A percentile compares a stretch with the other conserved stretches of the same genome.
Evolutionary conservation across 2,888 invertebrate genomes (phyloP).

Genomic region (Diloba caeruleocephala): DNA sequence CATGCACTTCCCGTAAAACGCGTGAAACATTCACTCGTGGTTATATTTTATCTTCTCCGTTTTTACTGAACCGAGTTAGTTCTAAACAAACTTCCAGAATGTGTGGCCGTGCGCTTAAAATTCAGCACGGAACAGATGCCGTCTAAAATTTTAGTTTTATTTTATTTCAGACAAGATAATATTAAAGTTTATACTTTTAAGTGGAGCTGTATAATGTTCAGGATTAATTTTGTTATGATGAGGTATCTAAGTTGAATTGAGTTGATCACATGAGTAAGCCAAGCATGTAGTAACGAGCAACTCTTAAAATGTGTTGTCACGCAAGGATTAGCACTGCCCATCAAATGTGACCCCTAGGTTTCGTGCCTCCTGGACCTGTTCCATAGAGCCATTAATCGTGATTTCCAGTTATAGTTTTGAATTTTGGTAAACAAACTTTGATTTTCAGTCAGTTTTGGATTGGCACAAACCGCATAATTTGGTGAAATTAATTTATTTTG

Average conservation of each 20-base stretch:
- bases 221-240: slow-evolving; percentile 23
- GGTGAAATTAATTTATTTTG: slow-evolving; percentile 14
- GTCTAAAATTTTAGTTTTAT: slow-evolving; percentile 70
- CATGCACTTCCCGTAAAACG: slow-evolving; percentile 30
- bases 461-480: background rate
- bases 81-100: slow-evolving; percentile 77
- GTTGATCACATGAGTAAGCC: too few species aligned
- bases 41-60: slow-evolving; percentile 71
- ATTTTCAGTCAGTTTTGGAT: background rate
- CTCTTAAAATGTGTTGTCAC: too few species aligned
- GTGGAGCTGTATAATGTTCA: slow-evolving; percentile 36
- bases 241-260: background rate
- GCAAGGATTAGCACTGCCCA: too few species aligned
- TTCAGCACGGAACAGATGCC: slow-evolving; percentile 70
- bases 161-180: slow-evolving; percentile 57
- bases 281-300: too few species aligned
- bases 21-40: slow-evolving; percentile 55
- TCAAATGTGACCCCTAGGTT: too few species aligned
- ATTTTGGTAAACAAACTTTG: too few species aligned
- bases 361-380: too few species aligned
- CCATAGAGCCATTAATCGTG: too few species aligned
- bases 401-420: too few species aligned
- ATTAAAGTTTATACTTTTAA: slow-evolving; percentile 60
- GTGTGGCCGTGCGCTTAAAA: slow-evolving; percentile 70
- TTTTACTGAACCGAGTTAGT: slow-evolving; percentile 73